Conservation (phyloP, 1,140 invertebrate species). For the Batillaria attramentaria region DNA sequence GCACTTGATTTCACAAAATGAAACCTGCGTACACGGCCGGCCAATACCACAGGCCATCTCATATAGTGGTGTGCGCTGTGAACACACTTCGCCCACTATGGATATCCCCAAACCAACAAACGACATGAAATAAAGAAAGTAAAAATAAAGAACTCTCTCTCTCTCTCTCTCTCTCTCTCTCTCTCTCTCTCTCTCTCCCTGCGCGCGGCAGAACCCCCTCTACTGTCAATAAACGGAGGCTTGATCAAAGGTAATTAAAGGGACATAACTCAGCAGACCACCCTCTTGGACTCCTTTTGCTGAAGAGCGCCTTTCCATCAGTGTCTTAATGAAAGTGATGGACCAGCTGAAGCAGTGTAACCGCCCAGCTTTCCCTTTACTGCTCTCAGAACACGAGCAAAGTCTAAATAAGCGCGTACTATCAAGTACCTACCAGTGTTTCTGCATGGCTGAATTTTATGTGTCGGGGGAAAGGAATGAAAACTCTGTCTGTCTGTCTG, state of each 20-base stretch:
- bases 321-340: not conserved
- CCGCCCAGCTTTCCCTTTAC: not conserved
- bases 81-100: too few relatives aligned
- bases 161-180: conserved; percentile 1
- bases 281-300: conserved; percentile 13
- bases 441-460: not conserved
- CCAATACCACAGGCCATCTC: too few relatives aligned
- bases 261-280: conserved; percentile 23
- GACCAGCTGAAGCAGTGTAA: too few relatives aligned
- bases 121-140: not conserved
- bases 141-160: not conserved
- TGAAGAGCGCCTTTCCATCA: not conserved
- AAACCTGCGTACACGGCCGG: too few relatives aligned
- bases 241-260: conserved; percentile 27
- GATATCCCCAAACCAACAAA: not conserved
- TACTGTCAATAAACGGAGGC: conserved; percentile 17
- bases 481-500: not conserved
- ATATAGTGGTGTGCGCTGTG: too few relatives aligned
- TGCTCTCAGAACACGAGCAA: not conserved
- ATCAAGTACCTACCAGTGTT: not conserved
- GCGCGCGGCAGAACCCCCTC: not conserved
- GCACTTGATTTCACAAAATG: too few relatives aligned
- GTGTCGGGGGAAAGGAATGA: not conserved
- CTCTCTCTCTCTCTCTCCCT: not conserved
- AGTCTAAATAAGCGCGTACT: not conserved